Conservation (phyloP, 2,113 vertebrate species). For the Cacatua alba region DNA sequence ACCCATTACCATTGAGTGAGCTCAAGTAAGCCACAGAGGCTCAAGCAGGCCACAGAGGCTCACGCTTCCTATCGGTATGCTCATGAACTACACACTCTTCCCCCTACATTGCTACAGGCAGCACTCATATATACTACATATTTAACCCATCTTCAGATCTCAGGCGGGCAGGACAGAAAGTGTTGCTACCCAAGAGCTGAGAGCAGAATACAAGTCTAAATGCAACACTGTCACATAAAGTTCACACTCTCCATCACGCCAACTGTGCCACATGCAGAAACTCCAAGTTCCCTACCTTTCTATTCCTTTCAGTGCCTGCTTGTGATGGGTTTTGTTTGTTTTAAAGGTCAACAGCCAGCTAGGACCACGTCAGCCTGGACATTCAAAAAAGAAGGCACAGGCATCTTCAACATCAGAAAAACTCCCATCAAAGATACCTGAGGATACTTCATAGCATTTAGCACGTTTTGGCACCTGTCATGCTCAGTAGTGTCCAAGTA, state of each 20-base stretch:
- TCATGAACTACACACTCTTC: not conserved
- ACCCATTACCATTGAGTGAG: not conserved
- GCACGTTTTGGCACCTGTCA: not conserved
- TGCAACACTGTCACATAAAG: not conserved
- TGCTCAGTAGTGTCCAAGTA: not conserved
- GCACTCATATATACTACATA: not conserved
- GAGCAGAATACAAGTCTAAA: not conserved
- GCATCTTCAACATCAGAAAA: not conserved
- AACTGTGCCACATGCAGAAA: not conserved
- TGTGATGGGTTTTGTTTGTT: not conserved
- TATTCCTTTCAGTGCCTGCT: not conserved
- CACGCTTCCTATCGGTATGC: not conserved
- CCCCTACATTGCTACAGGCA: not conserved
- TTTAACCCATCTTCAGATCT: not conserved
- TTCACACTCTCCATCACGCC: not conserved
- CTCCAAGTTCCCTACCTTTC: not conserved
- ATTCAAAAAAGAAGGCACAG: not conserved
- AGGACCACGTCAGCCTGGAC: not conserved
- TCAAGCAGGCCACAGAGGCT: not conserved
- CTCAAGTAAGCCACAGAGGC: not conserved
- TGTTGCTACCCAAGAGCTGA: not conserved
- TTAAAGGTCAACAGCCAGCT: not conserved
- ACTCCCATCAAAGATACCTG: not conserved
- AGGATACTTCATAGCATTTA: not conserved
- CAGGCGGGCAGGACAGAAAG: not conserved